Conservation (phyloP, 2,888 invertebrate genomes). For the Ptychoptera albimana region DNA sequence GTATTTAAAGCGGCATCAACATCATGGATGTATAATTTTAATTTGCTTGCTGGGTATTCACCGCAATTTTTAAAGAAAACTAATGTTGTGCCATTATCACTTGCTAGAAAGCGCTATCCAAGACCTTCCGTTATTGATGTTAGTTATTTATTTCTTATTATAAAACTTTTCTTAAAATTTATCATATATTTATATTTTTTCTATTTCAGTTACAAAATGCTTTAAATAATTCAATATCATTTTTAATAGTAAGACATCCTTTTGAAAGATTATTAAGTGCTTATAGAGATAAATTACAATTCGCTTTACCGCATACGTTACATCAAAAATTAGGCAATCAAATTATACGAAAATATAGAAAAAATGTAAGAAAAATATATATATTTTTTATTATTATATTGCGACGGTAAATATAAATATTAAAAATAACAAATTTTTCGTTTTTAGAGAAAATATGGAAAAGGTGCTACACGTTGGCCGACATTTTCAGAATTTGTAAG, state of each 20-base stretch:
- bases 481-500: constrained; percentile 68
- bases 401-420: background rate
- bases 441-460: constrained; percentile 15
- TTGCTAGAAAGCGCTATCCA: constrained; percentile 66
- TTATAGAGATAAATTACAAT: constrained; percentile 71
- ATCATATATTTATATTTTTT: constrained; percentile 2
- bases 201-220: constrained; percentile 42
- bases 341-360: constrained; percentile 59
- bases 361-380: constrained; percentile 20
- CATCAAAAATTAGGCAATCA: constrained; percentile 65
- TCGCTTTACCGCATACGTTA: constrained; percentile 65
- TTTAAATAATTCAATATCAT: constrained; percentile 60
- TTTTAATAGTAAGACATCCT: constrained; percentile 69
- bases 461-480: constrained; percentile 43
- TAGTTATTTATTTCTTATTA: too few species aligned
- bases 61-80: constrained; percentile 60
- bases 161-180: constrained; percentile 2
- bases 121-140: constrained; percentile 52
- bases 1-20: constrained; percentile 76
- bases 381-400: constrained; percentile 3
- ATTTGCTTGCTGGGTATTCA: constrained; percentile 67
- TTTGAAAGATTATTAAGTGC: constrained; percentile 65
- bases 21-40: constrained; percentile 86
- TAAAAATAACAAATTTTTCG: background rate
- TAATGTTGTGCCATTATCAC: constrained; percentile 57